Conservation (phyloP, 2,797 vertebrate species). For the Tarsius wallacei region DNA sequence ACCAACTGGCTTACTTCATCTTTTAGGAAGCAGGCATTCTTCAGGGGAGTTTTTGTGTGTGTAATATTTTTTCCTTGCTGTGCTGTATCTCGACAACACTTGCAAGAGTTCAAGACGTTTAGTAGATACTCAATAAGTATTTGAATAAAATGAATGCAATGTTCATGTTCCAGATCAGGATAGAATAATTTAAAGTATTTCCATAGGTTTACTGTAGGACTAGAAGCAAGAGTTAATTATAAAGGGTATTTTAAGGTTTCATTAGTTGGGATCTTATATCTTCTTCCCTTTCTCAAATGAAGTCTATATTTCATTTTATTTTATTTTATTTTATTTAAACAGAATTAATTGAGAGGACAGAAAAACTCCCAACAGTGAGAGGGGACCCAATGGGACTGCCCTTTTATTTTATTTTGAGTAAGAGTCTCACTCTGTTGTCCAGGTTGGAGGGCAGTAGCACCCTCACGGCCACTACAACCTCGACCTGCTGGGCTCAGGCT, state of each 20-base stretch:
- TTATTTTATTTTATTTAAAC: neutral
- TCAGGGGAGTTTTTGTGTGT: neutral
- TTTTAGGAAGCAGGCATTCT: neutral
- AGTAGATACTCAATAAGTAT: neutral
- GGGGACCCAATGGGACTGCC: too few relatives aligned
- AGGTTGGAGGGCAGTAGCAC: too few relatives aligned
- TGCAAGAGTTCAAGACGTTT: neutral
- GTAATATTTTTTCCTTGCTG: neutral
- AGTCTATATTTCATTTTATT: constrained; percentile 16
- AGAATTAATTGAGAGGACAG: too few relatives aligned
- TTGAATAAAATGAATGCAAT: neutral
- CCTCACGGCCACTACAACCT: too few relatives aligned
- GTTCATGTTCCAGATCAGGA: constrained; percentile 3
- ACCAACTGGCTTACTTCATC: neutral
- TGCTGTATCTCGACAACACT: neutral
- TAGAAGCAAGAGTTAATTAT: neutral
- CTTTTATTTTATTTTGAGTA: too few relatives aligned
- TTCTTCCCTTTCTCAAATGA: neutral
- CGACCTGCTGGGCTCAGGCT: too few relatives aligned
- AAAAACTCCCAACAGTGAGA: too few relatives aligned
- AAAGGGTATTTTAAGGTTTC: constrained; percentile 8
- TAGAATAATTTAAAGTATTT: constrained; percentile 38
- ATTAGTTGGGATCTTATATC: neutral
- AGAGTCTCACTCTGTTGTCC: too few relatives aligned
- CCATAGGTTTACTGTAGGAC: neutral